phyloP scores from a whole-genome alignment of 2,113 vertebrate genomes.

The Cromileptes altivelis region DNA sequence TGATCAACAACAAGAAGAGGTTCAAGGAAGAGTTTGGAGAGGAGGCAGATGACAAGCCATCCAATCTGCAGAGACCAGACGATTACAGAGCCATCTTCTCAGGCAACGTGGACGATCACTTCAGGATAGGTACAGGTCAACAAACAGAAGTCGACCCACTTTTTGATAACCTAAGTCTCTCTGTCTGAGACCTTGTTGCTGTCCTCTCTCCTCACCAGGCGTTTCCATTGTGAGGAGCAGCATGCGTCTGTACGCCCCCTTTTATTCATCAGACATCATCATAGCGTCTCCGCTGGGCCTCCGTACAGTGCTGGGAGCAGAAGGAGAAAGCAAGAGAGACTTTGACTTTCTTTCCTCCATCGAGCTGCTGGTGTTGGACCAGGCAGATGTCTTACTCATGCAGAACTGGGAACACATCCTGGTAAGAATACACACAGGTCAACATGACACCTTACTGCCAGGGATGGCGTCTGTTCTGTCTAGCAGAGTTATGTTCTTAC shows the following conservation, averaged over 20 bases:
- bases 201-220: constrained; percentile 78
- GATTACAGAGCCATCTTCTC: constrained; percentile 93
- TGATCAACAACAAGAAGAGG: constrained; percentile 95
- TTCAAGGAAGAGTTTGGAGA: constrained; percentile 94
- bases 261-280: constrained; percentile 97
- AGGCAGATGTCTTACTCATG: constrained; percentile 97
- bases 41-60: constrained; percentile 85
- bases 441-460: accelerated
- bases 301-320: constrained; percentile 92
- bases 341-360: constrained; percentile 96
- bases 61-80: constrained; percentile 92
- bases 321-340: constrained; percentile 93
- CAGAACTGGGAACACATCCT: constrained; percentile 99
- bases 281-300: constrained; percentile 95
- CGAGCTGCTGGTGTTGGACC: constrained; percentile 95
- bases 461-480: not conserved
- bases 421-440: constrained; percentile 81
- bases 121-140: constrained; percentile 90
- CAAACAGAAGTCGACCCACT: not conserved
- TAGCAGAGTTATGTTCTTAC: not conserved
- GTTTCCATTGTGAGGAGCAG: constrained; percentile 91
- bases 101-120: constrained; percentile 97
- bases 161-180: not conserved
- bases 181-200: not conserved
- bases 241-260: constrained; percentile 94